Conservation (phyloP, 2,113 vertebrate genomes). For the Marmota monax region DNA sequence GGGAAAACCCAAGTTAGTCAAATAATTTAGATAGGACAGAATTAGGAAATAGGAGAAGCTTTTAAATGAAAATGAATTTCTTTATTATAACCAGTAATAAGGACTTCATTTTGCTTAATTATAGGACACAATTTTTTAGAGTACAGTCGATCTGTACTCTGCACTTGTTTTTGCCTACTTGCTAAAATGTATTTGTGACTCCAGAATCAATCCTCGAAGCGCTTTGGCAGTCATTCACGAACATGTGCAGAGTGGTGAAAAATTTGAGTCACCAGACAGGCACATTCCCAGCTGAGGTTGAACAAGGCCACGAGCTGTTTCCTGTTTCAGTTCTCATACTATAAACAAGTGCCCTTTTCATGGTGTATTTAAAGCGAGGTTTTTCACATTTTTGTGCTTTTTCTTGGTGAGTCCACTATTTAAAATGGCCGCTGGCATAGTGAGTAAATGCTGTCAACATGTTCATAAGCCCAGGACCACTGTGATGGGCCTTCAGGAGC, state of each 20-base stretch:
- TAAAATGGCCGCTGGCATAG: background rate
- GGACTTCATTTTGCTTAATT: background rate
- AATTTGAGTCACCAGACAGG: conserved; percentile 12
- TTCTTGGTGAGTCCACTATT: background rate
- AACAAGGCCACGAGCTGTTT: background rate
- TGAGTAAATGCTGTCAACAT: background rate
- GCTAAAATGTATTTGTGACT: background rate
- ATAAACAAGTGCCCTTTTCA: background rate
- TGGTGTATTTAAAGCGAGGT: background rate
- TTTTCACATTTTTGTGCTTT: background rate
- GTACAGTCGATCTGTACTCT: background rate
- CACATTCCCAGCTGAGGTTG: background rate
- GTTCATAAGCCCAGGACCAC: background rate
- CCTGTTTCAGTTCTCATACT: background rate
- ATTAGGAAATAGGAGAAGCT: background rate
- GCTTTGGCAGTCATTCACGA: background rate
- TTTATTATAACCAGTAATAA: background rate
- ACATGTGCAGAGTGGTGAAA: background rate
- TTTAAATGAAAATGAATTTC: background rate
- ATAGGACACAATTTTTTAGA: background rate
- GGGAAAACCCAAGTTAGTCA: background rate
- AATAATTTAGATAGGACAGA: background rate
- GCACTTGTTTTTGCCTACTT: background rate
- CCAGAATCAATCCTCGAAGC: background rate
- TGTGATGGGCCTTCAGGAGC: background rate